These are phyloP conservation scores for Lonchura striata DNA, from an alignment of 2,113 vertebrate species.

Conservation along the genomic window DNA sequence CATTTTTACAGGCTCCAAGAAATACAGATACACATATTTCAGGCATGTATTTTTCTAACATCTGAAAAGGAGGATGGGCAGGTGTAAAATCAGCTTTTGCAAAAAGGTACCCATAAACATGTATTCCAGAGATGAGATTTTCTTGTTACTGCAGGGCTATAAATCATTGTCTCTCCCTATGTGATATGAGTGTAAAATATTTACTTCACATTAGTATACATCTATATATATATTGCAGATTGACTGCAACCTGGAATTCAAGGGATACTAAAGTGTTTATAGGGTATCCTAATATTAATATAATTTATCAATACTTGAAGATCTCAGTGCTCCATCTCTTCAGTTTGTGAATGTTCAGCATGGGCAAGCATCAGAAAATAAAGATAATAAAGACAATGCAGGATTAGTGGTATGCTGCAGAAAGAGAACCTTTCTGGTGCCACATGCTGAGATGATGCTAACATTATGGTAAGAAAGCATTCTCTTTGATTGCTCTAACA, in stretches of 20 bases:
- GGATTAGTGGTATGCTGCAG: conserved; percentile 33
- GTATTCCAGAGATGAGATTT: background rate
- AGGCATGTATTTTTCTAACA: background rate
- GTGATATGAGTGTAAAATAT: background rate
- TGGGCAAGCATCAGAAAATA: conserved; percentile 28
- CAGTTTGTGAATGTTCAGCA: background rate
- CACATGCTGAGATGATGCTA: conserved; percentile 65
- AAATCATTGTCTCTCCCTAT: background rate
- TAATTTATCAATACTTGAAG: conserved; percentile 6
- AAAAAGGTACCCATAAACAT: background rate
- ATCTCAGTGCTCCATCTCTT: background rate
- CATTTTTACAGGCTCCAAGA: conserved; percentile 2
- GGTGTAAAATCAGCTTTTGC: background rate
- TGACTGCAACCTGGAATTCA: background rate
- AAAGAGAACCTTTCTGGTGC: conserved; percentile 53
- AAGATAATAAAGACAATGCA: conserved; percentile 50
- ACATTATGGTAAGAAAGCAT: conserved; percentile 61
- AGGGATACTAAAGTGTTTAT: background rate
- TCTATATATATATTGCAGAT: background rate
- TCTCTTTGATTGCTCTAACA: conserved; percentile 69
- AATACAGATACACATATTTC: background rate
- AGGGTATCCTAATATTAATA: background rate
- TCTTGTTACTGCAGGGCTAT: background rate
- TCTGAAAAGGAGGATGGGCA: background rate
- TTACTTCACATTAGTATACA: background rate